phyloP scores from a whole-genome alignment of 2,888 invertebrate genomes.

The Saturnia pavonia region DNA sequence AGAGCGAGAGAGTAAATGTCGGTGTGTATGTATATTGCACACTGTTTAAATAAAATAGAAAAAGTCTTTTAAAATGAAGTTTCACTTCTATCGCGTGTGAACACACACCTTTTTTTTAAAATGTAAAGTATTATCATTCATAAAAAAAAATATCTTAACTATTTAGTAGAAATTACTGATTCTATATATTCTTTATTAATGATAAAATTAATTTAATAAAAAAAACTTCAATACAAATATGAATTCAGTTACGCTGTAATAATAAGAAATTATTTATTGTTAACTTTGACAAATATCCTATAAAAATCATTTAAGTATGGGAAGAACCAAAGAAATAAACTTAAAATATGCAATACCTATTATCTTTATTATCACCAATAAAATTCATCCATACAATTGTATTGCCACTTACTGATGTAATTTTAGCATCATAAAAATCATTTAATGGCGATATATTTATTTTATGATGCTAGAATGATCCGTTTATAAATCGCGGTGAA shows the following conservation, averaged over 20 bases:
- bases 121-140: no score
- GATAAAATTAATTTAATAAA: no score
- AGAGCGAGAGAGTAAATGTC: no score
- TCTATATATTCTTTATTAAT: no score
- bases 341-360: neutral
- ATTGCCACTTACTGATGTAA: conserved; percentile 17
- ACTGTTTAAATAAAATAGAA: no score
- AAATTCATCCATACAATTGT: conserved; percentile 23
- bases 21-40: no score
- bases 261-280: neutral
- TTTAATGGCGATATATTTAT: conserved; percentile 21
- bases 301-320: neutral
- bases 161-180: no score
- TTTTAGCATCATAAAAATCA: conserved; percentile 21
- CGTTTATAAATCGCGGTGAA: conserved; percentile 37
- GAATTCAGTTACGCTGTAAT: neutral
- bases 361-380: conserved; percentile 22
- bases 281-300: neutral
- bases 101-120: no score
- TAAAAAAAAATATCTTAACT: no score
- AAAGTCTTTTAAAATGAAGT: no score
- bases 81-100: no score
- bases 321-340: neutral
- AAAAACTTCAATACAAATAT: no score
- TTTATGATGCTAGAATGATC: conserved; percentile 19